A percentile compares a stretch with the other conserved stretches of the same genome.
phyloP scores from a whole-genome alignment of 1,140 invertebrate genomes.

The Pseudomyrmex gracilis region DNA sequence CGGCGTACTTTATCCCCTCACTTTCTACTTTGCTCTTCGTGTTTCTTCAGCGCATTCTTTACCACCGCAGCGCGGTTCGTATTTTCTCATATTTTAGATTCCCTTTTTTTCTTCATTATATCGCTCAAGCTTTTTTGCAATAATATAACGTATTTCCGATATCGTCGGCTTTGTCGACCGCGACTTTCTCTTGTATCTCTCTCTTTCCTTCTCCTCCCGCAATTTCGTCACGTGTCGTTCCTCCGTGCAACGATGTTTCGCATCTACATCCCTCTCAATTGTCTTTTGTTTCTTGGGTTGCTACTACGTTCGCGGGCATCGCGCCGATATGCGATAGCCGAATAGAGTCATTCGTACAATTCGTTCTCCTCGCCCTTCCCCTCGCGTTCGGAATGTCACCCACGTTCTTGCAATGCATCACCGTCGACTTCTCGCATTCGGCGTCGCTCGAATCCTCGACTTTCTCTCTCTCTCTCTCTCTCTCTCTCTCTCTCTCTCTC shows the following conservation, averaged over 20 bases:
- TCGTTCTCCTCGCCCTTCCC: slow-evolving; percentile 14
- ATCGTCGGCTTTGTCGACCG: neutral
- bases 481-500: no score
- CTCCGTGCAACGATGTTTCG: slow-evolving; percentile 12
- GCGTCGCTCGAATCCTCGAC: slow-evolving; percentile 41
- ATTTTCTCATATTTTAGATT: slow-evolving; percentile 4
- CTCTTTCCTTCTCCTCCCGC: neutral
- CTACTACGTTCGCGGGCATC: slow-evolving; percentile 2
- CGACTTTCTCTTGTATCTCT: neutral
- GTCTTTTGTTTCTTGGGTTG: slow-evolving; percentile 22
- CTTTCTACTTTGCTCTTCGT: slow-evolving; percentile 57
- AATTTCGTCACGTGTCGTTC: neutral
- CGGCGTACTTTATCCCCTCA: slow-evolving; percentile 45
- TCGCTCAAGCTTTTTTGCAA: slow-evolving; percentile 13
- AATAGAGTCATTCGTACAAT: slow-evolving; percentile 35
- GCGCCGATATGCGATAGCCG: slow-evolving; percentile 15
- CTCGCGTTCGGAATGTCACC: slow-evolving; percentile 27
- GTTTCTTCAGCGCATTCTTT: neutral
- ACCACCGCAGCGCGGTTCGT: neutral
- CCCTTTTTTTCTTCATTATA: neutral
- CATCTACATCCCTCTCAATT: slow-evolving; percentile 23
- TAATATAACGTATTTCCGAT: neutral
- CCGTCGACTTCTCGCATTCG: slow-evolving; percentile 38
- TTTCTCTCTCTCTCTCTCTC: no score
- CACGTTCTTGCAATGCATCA: slow-evolving; percentile 51